Percentiles rank a stretch among this genome's conserved stretches.
These are phyloP conservation scores for Drosophila prostipennis DNA, from an alignment of 2,888 invertebrate species.

Conservation along the genomic window DNA sequence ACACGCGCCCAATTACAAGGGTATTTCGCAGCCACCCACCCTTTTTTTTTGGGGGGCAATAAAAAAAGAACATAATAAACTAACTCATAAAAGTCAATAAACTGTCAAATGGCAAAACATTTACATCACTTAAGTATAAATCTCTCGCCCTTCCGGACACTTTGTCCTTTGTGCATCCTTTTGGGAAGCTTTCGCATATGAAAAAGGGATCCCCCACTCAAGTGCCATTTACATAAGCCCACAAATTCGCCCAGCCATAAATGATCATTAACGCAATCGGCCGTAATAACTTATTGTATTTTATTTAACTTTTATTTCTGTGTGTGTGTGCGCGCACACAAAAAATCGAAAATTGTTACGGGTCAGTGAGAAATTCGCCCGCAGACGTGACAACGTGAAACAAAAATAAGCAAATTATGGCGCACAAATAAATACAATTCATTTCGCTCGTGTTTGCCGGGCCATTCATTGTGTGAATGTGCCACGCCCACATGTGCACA, in stretches of 20 bases:
- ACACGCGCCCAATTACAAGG: constrained; percentile 45
- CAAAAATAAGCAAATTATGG: constrained; percentile 51
- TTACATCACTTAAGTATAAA: constrained; percentile 64
- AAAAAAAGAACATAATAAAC: constrained; percentile 59
- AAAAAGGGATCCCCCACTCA: constrained; percentile 1
- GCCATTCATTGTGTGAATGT: constrained; percentile 24
- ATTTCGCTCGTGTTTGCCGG: constrained; percentile 26
- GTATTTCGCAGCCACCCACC: constrained; percentile 17
- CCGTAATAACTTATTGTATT: constrained; percentile 64
- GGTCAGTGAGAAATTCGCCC: constrained; percentile 58
- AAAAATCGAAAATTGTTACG: constrained; percentile 47
- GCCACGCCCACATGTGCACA: constrained; percentile 53
- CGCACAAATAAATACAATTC: constrained; percentile 59
- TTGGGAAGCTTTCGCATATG: constrained; percentile 3
- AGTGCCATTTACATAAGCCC: constrained; percentile 60
- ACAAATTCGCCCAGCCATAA: constrained; percentile 51
- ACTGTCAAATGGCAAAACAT: constrained; percentile 68
- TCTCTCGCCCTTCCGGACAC: constrained; percentile 34
- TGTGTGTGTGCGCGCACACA: constrained; percentile 13
- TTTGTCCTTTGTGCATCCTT: constrained; percentile 22
- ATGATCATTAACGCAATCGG: constrained; percentile 68
- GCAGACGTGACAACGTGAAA: constrained; percentile 61
- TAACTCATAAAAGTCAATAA: constrained; percentile 72
- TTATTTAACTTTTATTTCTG: constrained; percentile 44
- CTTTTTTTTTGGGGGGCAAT: constrained; percentile 15